Percentiles rank a stretch among this genome's conserved stretches.
Evolutionary conservation across 1,140 invertebrate species (phyloP).

Genomic region (Drosophila yakuba): DNA sequence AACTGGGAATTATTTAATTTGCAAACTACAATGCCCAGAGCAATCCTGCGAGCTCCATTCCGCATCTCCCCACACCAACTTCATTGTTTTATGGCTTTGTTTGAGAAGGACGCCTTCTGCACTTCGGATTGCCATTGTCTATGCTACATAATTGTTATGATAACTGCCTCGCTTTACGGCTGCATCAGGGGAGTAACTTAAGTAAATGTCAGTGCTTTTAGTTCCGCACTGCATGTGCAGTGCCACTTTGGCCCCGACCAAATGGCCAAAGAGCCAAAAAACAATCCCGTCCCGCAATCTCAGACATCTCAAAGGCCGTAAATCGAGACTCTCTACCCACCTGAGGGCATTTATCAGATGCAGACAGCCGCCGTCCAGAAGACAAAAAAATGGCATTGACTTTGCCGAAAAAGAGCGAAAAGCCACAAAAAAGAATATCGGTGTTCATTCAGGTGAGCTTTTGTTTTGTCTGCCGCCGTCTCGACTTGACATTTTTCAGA

Average conservation of each 20-base stretch:
- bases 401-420: constrained; percentile 24
- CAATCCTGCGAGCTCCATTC: constrained; percentile 37
- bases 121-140: constrained; percentile 62
- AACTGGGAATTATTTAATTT: constrained; percentile 83
- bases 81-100: constrained; percentile 74
- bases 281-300: constrained; percentile 6
- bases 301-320: constrained; percentile 69
- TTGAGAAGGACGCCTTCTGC: constrained; percentile 50
- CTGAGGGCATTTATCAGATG: constrained; percentile 76
- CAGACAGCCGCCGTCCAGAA: constrained; percentile 49
- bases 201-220: constrained; percentile 60
- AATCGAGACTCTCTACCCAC: constrained; percentile 59
- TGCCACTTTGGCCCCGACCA: constrained; percentile 12
- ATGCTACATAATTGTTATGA: constrained; percentile 79
- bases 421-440: constrained; percentile 12
- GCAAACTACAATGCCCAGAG: constrained; percentile 73
- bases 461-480: constrained; percentile 59
- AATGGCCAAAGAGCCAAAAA: constrained; percentile 3
- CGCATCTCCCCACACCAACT: constrained; percentile 11
- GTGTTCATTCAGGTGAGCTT: constrained; percentile 52
- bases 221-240: constrained; percentile 17
- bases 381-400: constrained; percentile 45
- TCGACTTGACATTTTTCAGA: constrained; percentile 58
- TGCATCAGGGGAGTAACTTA: constrained; percentile 65
- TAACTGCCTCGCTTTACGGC: constrained; percentile 65